Conservation (phyloP, 2,113 vertebrate genomes). For the Miniopterus natalensis region DNA sequence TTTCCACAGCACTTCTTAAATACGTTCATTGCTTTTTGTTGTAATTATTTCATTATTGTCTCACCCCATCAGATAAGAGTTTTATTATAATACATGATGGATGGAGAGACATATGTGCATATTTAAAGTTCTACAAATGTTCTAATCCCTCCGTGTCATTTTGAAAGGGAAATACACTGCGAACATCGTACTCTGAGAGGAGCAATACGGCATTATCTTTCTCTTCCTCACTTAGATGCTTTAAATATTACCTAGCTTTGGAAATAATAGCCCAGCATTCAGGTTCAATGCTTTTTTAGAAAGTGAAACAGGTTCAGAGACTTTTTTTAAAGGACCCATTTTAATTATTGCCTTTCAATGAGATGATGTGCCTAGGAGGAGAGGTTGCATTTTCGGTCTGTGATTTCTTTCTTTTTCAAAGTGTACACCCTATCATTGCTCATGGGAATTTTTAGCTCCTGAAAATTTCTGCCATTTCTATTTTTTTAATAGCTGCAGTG, state of each 20-base stretch:
- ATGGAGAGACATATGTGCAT: background rate
- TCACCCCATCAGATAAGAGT: background rate
- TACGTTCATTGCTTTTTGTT: background rate
- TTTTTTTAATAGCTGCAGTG: background rate
- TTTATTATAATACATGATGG: background rate
- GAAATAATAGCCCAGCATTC: slow-evolving; percentile 20
- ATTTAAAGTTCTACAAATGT: background rate
- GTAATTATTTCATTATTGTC: background rate
- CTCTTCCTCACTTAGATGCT: background rate
- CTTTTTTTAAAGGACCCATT: slow-evolving; percentile 26
- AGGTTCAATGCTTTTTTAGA: background rate
- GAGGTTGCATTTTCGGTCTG: background rate
- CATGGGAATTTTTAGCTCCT: slow-evolving; percentile 45
- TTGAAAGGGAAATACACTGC: background rate
- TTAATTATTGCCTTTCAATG: slow-evolving; percentile 70
- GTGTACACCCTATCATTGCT: slow-evolving; percentile 18
- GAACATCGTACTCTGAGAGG: background rate
- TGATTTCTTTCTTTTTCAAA: slow-evolving; percentile 49
- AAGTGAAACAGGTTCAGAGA: slow-evolving; percentile 4
- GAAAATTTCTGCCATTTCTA: slow-evolving; percentile 30
- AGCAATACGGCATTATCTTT: background rate
- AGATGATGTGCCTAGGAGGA: background rate
- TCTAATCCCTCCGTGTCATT: background rate
- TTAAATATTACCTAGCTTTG: slow-evolving; percentile 10
- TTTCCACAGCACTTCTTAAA: background rate